phyloP scores from a whole-genome alignment of 2,113 vertebrate genomes.

The Pan troglodytes region NHGRI_mPanTro3-v2.1_pri NC_072413.2:66302001-66302500 shows the following conservation, averaged over 20 bases:
- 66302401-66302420: conserved; percentile 31
- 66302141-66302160: background rate
- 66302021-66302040: background rate
- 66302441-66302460: background rate
- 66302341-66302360: background rate
- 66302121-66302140: background rate
- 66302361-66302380: conserved; percentile 17
- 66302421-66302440: conserved; percentile 7
- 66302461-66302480: background rate
- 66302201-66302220: background rate
- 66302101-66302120: background rate
- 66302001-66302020: background rate
- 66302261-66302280: conserved; percentile 19
- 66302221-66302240: background rate
- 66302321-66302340: conserved; percentile 24
- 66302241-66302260: background rate
- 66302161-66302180: background rate
- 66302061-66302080: background rate
- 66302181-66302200: background rate
- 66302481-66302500: conserved; percentile 43
- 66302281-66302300: background rate
- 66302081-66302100: background rate
- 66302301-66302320: background rate
- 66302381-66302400: background rate
- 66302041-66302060: background rate